phyloP scores from a whole-genome alignment of 2,113 vertebrate species.

The Corythornis cristatus region DNA sequence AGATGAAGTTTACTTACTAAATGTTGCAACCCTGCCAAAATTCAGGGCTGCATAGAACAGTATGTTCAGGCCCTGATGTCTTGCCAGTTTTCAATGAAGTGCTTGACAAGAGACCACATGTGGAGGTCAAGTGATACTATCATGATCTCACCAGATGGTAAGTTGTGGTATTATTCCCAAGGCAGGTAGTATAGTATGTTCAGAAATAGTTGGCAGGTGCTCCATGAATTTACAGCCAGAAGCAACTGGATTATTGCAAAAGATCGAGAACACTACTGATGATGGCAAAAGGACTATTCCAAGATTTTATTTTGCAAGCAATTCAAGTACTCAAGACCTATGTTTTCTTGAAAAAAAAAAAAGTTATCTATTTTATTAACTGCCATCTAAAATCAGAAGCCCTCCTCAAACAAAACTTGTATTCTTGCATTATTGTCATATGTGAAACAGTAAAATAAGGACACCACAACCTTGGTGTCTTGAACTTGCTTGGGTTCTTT shows the following conservation, averaged over 20 bases:
- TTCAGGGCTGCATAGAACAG: slow-evolving; percentile 29
- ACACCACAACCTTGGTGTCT: neutral
- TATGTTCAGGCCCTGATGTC: slow-evolving; percentile 13
- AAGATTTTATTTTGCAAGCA: neutral
- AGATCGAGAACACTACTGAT: neutral
- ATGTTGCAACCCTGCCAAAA: slow-evolving; percentile 20
- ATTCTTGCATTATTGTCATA: neutral
- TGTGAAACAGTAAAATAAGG: neutral
- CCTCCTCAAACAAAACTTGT: neutral
- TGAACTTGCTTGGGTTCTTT: neutral
- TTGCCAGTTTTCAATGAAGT: slow-evolving; percentile 54
- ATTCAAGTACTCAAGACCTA: neutral
- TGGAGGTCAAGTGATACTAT: slow-evolving; percentile 33
- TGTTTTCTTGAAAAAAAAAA: neutral
- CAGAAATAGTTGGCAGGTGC: slow-evolving; percentile 50
- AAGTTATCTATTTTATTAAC: neutral
- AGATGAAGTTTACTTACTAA: slow-evolving; percentile 46
- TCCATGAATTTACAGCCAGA: neutral
- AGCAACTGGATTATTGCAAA: slow-evolving; percentile 31
- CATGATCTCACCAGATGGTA: slow-evolving; percentile 35
- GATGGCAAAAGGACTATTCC: neutral
- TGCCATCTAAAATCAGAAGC: neutral
- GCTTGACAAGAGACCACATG: slow-evolving; percentile 32
- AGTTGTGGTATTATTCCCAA: slow-evolving; percentile 32
- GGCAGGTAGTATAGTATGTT: slow-evolving; percentile 13